Evolutionary conservation across 2,888 invertebrate species (phyloP), one percentile per base, ranked within the genome.

Genomic region (Drosophila siamana): DNA sequence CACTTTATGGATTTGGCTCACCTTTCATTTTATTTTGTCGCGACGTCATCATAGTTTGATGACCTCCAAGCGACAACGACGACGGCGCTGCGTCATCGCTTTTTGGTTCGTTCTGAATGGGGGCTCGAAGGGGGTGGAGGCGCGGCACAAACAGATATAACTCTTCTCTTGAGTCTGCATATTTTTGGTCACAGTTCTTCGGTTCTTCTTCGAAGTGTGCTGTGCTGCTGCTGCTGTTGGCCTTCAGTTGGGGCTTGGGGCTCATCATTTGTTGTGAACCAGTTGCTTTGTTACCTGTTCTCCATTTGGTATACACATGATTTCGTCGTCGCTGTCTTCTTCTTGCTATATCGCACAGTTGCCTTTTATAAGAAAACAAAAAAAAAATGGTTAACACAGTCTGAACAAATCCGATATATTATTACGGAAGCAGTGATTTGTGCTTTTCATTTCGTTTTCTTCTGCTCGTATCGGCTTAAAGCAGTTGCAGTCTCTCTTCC

Each of bases 21-120:
- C 9, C 44, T 61, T 73, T 43, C 24, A 36, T 26, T 62, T 56
- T n/a, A 55, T 66, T 59, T 65, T 47, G 80, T 73, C 64, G 61
- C 61, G 69, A 83, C 86, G 81, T 81, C 83, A 79, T 75, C 79
- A 85, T 77, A 90, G 90, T 89, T 89, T 89, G 89, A 90, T 88
- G 89, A 89, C 89, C 88, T 80, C 84, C 65, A 51, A 46, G 22
- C 50, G 66, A 54, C 68, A 48, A 24, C 43, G 54, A 52, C 62
- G 54, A 52, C 62, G 59, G 47, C 54, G 78, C 80, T 71, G 74
- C 85, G 89, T 87, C 89, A 86, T 85, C 78, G 74, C 60, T 86
- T 87, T 83, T 84, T 52, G 68, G 51, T 15, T 47, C 40, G 38
- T 30, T 33, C 26, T 61, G 15, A 46, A 46, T 26, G 38, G 30